These are phyloP conservation scores for Coreoperca whiteheadi DNA, from an alignment of 2,113 vertebrate species.

Conservation along the genomic window DNA sequence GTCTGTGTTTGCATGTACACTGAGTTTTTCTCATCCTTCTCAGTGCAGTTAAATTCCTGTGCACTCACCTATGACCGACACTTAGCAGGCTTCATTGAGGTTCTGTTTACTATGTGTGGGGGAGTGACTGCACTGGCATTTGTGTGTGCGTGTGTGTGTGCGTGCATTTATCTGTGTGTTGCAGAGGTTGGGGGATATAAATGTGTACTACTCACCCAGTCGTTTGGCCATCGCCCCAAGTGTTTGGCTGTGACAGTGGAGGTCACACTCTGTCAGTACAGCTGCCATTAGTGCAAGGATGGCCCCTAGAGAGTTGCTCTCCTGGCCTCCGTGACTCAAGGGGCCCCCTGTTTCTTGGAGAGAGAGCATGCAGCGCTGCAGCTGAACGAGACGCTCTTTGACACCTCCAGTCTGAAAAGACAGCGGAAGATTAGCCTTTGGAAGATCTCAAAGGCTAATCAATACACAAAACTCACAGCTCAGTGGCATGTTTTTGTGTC, in stretches of 20 bases:
- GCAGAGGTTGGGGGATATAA: slow-evolving; percentile 48
- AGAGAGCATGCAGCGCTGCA: slow-evolving; percentile 83
- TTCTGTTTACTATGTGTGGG: slow-evolving; percentile 67
- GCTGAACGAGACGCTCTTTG: slow-evolving; percentile 80
- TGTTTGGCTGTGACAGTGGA: slow-evolving; percentile 85
- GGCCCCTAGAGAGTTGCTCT: slow-evolving; percentile 76
- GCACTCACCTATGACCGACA: slow-evolving; percentile 78
- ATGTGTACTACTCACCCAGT: slow-evolving; percentile 75
- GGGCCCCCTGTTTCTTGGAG: slow-evolving; percentile 79
- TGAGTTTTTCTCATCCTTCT: slow-evolving; percentile 43
- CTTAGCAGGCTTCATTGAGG: slow-evolving; percentile 62
- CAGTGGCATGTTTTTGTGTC: slow-evolving; percentile 36
- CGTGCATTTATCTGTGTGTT: background rate
- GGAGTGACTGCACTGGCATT: slow-evolving; percentile 48
- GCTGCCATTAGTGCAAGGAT: slow-evolving; percentile 86
- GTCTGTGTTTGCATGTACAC: slow-evolving; percentile 15
- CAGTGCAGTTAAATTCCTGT: slow-evolving; percentile 73
- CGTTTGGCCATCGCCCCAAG: slow-evolving; percentile 82
- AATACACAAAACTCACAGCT: slow-evolving; percentile 3
- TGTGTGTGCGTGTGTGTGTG: slow-evolving; percentile 55
- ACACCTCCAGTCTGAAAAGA: slow-evolving; percentile 72
- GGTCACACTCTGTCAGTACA: slow-evolving; percentile 87
- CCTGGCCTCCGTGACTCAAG: slow-evolving; percentile 64
- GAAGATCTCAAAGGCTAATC: slow-evolving; percentile 1
- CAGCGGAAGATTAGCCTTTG: too few species aligned